These are phyloP conservation scores for Actinia tenebrosa DNA, from an alignment of 64 coral and sea anemone genomes.

Conservation along the genomic window DNA sequence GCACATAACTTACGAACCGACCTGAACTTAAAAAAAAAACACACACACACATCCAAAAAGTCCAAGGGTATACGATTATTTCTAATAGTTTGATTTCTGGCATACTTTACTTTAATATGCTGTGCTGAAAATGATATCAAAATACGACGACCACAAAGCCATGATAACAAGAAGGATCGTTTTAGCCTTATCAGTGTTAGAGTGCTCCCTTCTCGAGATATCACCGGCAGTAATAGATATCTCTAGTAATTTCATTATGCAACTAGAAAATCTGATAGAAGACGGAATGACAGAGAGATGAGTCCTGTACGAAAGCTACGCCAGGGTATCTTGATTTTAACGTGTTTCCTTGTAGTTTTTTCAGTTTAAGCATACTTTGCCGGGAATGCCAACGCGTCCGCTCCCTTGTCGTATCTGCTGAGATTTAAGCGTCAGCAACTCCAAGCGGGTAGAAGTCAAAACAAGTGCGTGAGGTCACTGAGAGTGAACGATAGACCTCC, in stretches of 20 bases:
- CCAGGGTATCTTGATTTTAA: too few species aligned
- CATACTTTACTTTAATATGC: not conserved
- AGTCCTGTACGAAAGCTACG: too few species aligned
- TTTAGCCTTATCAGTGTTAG: not conserved
- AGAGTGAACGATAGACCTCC: not conserved
- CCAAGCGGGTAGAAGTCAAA: not conserved
- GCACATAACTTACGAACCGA: not conserved
- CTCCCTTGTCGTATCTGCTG: not conserved
- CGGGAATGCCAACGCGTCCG: not conserved
- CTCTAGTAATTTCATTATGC: not conserved
- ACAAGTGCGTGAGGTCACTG: constrained; percentile 1
- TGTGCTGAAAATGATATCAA: not conserved
- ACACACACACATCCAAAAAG: not conserved
- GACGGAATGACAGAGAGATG: not conserved
- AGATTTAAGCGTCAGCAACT: not conserved
- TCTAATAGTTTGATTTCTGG: not conserved
- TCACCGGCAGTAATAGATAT: not conserved
- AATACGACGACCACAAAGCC: not conserved
- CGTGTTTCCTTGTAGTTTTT: too few species aligned
- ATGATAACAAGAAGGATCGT: not conserved
- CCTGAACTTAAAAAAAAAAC: not conserved
- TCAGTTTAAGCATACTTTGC: too few species aligned
- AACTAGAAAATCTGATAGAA: not conserved
- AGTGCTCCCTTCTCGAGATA: not conserved
- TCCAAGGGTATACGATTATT: not conserved